These are phyloP conservation scores for Polypedilum pembai DNA, from an alignment of 1,140 invertebrate species.

Conservation along the genomic window DNA sequence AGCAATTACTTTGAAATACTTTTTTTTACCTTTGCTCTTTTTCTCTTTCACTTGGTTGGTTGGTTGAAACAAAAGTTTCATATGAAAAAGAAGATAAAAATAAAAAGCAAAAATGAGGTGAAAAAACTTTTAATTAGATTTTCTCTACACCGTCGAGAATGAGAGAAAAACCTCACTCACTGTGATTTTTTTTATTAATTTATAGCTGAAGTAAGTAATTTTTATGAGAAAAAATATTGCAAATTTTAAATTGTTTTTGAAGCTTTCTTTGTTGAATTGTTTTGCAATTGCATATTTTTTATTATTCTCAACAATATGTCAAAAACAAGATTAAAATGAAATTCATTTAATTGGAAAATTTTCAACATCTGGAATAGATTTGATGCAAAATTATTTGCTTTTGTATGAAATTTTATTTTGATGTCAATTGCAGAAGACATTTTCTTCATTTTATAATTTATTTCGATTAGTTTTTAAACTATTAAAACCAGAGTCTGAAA, in stretches of 20 bases:
- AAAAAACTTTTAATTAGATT: conserved; percentile 26
- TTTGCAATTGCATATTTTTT: neutral
- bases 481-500: too few species aligned
- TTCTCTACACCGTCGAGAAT: neutral
- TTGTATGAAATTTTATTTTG: too few species aligned
- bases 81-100: neutral
- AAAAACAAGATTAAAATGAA: neutral
- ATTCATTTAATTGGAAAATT: too few species aligned
- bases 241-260: neutral
- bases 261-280: neutral
- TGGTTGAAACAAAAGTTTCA: too few species aligned
- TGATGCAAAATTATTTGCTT: too few species aligned
- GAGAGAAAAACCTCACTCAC: neutral
- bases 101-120: neutral
- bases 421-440: too few species aligned
- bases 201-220: neutral
- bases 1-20: neutral
- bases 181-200: neutral
- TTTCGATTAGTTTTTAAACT: too few species aligned
- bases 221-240: too few species aligned
- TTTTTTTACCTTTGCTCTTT: neutral
- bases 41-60: too few species aligned
- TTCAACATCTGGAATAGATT: too few species aligned
- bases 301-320: neutral
- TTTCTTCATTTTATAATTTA: too few species aligned